Conservation (phyloP, 2,113 vertebrate genomes). For the Piaya cayana region DNA sequence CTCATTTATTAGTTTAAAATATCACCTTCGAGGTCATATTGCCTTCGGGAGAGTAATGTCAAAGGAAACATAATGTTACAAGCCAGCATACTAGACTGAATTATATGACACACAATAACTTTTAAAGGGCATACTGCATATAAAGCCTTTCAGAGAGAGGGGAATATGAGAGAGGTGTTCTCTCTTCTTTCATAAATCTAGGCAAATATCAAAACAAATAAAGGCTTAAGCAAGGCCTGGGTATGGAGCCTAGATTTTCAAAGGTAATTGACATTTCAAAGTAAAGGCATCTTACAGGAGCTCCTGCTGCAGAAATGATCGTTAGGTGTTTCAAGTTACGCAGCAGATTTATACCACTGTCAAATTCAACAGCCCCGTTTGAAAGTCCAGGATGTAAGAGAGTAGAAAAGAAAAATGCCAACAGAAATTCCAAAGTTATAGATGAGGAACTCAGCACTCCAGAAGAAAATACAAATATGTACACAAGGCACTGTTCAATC, state of each 20-base stretch:
- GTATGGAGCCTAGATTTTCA: neutral
- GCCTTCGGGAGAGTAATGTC: conserved; percentile 34
- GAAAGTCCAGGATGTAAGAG: neutral
- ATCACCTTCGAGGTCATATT: conserved; percentile 20
- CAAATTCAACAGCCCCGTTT: neutral
- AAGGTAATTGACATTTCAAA: neutral
- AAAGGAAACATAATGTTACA: conserved; percentile 10
- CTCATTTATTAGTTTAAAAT: conserved; percentile 50
- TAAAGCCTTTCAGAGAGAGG: neutral
- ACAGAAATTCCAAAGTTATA: neutral
- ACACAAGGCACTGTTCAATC: neutral
- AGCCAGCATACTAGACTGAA: conserved; percentile 47
- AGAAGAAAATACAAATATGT: neutral
- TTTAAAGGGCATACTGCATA: conserved; percentile 32
- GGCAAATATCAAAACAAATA: conserved; percentile 23
- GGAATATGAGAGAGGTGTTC: neutral
- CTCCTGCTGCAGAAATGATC: neutral
- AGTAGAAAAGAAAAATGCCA: neutral
- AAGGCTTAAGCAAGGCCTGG: neutral
- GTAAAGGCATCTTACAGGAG: neutral
- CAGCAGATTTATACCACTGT: neutral
- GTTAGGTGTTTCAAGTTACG: neutral
- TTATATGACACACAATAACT: conserved; percentile 18
- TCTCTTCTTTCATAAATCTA: conserved; percentile 11
- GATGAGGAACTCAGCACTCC: neutral